phyloP scores from a whole-genome alignment of 1,140 invertebrate species.

The Drosophila prosaltans region DNA sequence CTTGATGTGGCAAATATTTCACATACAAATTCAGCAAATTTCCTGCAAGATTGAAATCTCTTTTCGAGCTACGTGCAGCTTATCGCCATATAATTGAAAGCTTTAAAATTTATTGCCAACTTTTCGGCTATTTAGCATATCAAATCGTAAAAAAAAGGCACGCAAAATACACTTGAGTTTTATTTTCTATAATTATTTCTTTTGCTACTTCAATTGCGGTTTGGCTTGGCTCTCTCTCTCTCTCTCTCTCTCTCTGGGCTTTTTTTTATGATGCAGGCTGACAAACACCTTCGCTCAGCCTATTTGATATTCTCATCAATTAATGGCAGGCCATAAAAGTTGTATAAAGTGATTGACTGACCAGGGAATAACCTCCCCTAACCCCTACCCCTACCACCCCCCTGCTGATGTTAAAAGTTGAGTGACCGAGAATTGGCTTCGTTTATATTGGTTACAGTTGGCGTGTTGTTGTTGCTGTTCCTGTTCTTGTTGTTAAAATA shows the following conservation, averaged over 20 bases:
- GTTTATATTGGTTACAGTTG: constrained; percentile 37
- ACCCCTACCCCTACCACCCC: neutral
- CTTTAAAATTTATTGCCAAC: constrained; percentile 72
- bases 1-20: constrained; percentile 50
- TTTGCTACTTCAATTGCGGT: neutral
- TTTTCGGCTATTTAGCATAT: constrained; percentile 67
- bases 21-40: constrained; percentile 41
- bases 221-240: too few relatives aligned
- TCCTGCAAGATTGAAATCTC: constrained; percentile 34
- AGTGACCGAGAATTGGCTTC: constrained; percentile 51
- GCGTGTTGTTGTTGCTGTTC: constrained; percentile 1
- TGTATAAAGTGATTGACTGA: constrained; percentile 79
- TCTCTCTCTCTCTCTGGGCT: constrained; percentile 4
- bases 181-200: neutral
- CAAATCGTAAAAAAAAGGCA: constrained; percentile 52
- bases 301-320: constrained; percentile 57
- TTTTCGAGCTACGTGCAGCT: constrained; percentile 42
- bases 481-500: constrained; percentile 70
- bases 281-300: constrained; percentile 2
- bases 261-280: constrained; percentile 8
- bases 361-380: constrained; percentile 12
- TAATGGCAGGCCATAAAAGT: constrained; percentile 77
- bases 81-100: constrained; percentile 74
- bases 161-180: constrained; percentile 19
- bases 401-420: constrained; percentile 41